phyloP scores from a whole-genome alignment of 1,140 invertebrate genomes.

The Eriosoma lanigerum region DNA sequence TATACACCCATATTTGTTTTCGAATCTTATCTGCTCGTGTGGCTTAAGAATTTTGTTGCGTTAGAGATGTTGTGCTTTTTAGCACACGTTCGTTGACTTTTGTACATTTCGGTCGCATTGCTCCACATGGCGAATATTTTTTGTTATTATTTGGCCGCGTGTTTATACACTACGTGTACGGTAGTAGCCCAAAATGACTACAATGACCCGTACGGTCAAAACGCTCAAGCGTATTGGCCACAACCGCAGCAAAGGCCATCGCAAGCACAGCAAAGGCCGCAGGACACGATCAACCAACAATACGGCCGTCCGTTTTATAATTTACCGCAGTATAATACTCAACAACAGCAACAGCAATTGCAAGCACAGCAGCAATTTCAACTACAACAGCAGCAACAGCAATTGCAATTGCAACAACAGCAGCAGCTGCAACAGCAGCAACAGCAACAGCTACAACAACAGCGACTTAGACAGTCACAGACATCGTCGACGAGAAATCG shows the following conservation, averaged over 20 bases:
- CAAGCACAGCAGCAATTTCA: neutral
- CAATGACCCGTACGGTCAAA: conserved; percentile 11
- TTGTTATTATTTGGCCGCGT: neutral
- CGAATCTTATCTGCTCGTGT: neutral
- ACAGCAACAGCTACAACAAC: neutral
- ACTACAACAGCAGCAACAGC: neutral
- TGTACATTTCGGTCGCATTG: neutral
- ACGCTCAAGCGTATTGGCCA: neutral
- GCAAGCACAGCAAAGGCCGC: conserved; percentile 42
- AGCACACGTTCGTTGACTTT: neutral
- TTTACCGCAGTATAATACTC: neutral
- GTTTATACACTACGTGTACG: neutral
- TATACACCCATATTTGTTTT: conserved; percentile 44
- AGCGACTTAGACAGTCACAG: neutral
- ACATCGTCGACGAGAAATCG: neutral
- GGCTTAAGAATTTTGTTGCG: neutral
- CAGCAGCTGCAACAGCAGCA: neutral
- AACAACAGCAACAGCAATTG: neutral
- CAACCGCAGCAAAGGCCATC: conserved; percentile 40
- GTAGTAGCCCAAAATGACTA: neutral
- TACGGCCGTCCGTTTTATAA: neutral
- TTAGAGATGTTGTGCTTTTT: neutral
- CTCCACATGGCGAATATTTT: neutral
- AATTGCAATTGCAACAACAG: neutral
- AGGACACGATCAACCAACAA: conserved; percentile 31